Evolutionary conservation across 2,113 vertebrate species (phyloP).

Genomic region (Conger conger): DNA sequence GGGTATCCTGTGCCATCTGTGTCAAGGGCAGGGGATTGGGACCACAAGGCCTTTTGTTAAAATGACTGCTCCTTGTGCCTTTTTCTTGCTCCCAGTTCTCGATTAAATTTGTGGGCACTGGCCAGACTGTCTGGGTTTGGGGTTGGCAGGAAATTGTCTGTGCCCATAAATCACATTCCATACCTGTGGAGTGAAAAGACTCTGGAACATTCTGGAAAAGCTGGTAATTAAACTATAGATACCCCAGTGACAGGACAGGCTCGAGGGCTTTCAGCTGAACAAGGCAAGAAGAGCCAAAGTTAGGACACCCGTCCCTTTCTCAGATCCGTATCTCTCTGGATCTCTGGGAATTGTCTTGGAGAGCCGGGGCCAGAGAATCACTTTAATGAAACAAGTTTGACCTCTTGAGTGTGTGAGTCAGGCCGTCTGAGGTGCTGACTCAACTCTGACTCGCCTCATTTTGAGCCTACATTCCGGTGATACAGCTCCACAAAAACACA

Average conservation of each 20-base stretch:
- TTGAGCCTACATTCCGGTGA: neutral
- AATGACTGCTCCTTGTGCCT: neutral
- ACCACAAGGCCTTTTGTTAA: neutral
- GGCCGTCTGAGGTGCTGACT: constrained; percentile 8
- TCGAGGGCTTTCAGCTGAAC: neutral
- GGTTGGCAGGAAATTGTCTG: neutral
- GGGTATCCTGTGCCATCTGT: neutral
- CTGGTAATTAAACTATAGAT: neutral
- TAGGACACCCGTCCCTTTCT: neutral
- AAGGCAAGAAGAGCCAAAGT: neutral
- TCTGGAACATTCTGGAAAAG: neutral
- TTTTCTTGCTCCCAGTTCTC: neutral
- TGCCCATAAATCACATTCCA: neutral
- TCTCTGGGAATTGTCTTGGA: neutral
- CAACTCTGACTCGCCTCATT: constrained; percentile 3
- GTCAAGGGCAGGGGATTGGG: no score
- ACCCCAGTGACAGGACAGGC: neutral
- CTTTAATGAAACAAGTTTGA: neutral
- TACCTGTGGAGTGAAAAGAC: neutral
- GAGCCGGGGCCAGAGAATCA: neutral
- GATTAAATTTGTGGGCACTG: neutral
- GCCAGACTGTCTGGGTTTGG: neutral
- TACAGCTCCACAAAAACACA: constrained; percentile 46
- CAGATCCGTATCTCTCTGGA: neutral
- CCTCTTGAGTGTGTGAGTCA: constrained; percentile 1